Base-by-base conservation (phyloP, 2,888 invertebrate species). In the Osmoderma eremita region DNA sequence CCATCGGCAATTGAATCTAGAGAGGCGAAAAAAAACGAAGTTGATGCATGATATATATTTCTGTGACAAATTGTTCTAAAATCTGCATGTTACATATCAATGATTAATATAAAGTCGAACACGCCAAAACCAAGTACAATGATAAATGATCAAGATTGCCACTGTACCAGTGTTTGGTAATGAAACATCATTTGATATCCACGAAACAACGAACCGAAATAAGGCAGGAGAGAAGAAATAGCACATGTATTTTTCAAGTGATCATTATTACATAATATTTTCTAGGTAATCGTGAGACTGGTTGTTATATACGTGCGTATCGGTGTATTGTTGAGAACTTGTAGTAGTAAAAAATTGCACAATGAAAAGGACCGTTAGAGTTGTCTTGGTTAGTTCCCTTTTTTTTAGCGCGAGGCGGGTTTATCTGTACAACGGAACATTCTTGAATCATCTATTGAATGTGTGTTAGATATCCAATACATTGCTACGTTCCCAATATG, bases 311-410 rank as follows among this genome's bases (percentile, higher is more conserved):
- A 24, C n/a, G 42, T 30, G 30, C 10, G 30, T 30, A 30, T 30
- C 10, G 10, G 30, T 30, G 10, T 56, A 56, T 56, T 56, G 56
- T 56, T 56, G 56, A 42, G 20, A 56, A 20, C 30, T 2, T n/a
- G 42, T 39, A 56, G 42, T 39, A 56, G 38, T 56, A 56, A 53
- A 62, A 62, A 62, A 62, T 48, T 49, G 30, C 62, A 62, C 62
- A 62, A 62, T 62, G 39, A 18, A 41, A 20, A 20, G 38, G 18
- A 62, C 62, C 62, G 62, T 62, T 62, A 62, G 63, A 49, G 49
- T 48, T 63, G 63, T 38, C 36, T 50, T 63, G 63, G 50, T 63
- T 49, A 50, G 63, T 63, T 49, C 50, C 20, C 22, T 48, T 63
- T 63, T 53, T 39, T 56, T 56, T 22, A 18, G 17, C 22, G 38